A percentile compares a stretch with the other conserved stretches of the same genome.
Evolutionary conservation across 2,888 invertebrate genomes (phyloP).

Genomic region (Dysmachus trigonus): DNA sequence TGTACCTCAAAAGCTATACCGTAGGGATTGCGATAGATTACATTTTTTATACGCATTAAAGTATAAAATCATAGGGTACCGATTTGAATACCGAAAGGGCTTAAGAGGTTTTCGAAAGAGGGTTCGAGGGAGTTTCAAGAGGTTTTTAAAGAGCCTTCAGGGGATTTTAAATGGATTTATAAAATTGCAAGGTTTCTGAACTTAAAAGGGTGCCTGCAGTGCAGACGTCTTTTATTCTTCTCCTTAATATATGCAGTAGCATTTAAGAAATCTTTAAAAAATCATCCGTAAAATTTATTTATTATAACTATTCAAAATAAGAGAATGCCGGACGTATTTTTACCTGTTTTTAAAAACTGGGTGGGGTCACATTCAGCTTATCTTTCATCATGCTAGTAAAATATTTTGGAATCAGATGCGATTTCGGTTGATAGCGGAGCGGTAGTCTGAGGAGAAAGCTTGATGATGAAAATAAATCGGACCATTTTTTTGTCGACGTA

Average conservation of each 20-base stretch:
- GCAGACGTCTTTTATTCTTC: no score
- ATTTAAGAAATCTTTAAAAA: background rate
- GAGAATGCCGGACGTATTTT: background rate
- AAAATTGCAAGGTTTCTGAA: background rate
- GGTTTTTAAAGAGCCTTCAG: background rate
- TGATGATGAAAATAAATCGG: background rate
- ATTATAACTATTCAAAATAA: background rate
- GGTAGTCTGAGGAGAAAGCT: background rate
- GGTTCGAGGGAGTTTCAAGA: background rate
- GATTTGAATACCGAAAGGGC: background rate
- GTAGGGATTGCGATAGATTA: background rate
- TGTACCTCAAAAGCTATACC: background rate
- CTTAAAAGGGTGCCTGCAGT: background rate
- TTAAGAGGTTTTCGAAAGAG: background rate
- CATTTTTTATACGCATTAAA: background rate
- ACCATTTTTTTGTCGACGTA: background rate
- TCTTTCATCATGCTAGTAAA: background rate
- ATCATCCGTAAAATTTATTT: background rate
- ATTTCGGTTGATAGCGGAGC: background rate
- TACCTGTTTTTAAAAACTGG: background rate
- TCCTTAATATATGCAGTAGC: background rate
- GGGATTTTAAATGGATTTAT: background rate
- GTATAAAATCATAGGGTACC: background rate
- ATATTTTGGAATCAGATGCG: background rate
- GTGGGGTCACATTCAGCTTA: background rate